Conservation (phyloP, 2,888 invertebrate species). For the Drosophila imparisetae region DNA sequence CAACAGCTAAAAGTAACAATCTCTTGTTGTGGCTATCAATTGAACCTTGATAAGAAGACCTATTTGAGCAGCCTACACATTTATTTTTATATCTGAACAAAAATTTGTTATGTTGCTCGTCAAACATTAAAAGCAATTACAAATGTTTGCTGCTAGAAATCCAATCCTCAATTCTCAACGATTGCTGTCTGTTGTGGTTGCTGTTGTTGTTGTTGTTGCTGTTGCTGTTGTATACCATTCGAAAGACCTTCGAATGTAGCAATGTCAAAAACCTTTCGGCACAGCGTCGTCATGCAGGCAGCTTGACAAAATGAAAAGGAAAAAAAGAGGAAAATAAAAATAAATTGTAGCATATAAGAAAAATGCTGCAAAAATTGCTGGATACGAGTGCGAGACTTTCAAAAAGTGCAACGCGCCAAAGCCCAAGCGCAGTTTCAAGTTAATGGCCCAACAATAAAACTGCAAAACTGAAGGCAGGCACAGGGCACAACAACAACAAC, state of each 20-base stretch:
- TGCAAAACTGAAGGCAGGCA: slow-evolving; percentile 46
- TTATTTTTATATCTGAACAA: background rate
- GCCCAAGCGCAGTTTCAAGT: slow-evolving; percentile 52
- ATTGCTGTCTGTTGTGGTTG: background rate
- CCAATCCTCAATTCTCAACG: background rate
- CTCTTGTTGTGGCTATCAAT: background rate
- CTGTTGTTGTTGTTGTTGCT: slow-evolving; percentile 7
- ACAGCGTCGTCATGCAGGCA: slow-evolving; percentile 45
- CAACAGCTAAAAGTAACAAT: background rate
- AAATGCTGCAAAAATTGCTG: slow-evolving; percentile 60
- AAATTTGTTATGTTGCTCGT: background rate
- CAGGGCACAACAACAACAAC: slow-evolving; percentile 29
- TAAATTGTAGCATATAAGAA: slow-evolving; percentile 61
- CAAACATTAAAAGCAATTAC: background rate
- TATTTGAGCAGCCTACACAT: background rate
- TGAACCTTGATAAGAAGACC: background rate
- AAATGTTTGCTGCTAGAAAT: slow-evolving; percentile 6
- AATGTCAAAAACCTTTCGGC: slow-evolving; percentile 67
- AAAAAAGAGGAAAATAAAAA: slow-evolving; percentile 38
- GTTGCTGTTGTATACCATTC: slow-evolving; percentile 35
- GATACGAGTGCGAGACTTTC: slow-evolving; percentile 42
- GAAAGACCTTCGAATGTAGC: slow-evolving; percentile 60
- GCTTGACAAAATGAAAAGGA: slow-evolving; percentile 52
- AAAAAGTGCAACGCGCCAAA: slow-evolving; percentile 60
- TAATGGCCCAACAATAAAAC: slow-evolving; percentile 70